Conservation (phyloP, 2,888 invertebrate genomes). For the Cerastis rubricosa region DNA sequence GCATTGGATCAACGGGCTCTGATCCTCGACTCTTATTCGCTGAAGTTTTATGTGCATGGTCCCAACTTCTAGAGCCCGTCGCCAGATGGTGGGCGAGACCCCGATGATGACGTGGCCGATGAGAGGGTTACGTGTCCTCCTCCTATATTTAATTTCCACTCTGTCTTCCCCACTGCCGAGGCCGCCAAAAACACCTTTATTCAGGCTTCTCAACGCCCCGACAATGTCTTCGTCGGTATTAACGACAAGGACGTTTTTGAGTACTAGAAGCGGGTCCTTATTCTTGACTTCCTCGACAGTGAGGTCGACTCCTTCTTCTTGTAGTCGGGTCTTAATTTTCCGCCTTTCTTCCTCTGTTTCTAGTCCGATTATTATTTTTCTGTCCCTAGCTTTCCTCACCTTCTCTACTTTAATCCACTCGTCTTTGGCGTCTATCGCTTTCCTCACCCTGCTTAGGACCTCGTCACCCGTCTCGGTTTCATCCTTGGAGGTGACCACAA, state of each 20-base stretch:
- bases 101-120: background rate
- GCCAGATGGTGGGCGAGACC: slow-evolving; percentile 13
- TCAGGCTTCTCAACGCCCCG: background rate
- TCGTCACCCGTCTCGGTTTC: too few relatives aligned
- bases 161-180: background rate
- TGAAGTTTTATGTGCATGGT: background rate
- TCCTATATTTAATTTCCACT: background rate
- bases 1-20: background rate
- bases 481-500: too few relatives aligned
- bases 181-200: background rate
- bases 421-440: slow-evolving; percentile 1
- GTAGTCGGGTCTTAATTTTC: background rate
- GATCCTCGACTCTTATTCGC: background rate
- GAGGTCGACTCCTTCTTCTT: background rate
- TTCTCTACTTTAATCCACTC: slow-evolving; percentile 8
- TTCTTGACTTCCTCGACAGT: slow-evolving; percentile 17
- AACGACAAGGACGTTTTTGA: background rate
- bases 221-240: slow-evolving; percentile 3
- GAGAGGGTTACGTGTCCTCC: background rate
- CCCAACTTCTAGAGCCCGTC: background rate
- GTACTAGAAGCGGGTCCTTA: background rate
- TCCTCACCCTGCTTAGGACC: background rate
- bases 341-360: background rate
- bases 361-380: background rate
- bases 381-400: background rate